Evolutionary conservation across 2,797 vertebrate genomes (phyloP).

Genomic region (Cheracebus regulus): DNA sequence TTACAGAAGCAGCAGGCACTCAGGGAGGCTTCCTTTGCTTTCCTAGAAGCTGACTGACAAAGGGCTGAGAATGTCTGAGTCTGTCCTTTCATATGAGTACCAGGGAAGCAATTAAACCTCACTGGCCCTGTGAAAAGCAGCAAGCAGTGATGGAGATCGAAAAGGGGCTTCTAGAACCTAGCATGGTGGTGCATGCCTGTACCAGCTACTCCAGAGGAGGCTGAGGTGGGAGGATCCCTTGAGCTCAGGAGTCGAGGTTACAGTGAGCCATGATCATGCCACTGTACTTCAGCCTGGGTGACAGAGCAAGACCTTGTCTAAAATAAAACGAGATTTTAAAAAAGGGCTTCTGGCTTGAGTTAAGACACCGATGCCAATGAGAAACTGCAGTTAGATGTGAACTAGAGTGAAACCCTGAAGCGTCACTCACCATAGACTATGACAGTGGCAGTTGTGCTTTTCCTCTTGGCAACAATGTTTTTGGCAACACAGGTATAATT

Average conservation of each 20-base stretch:
- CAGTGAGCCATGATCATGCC: background rate
- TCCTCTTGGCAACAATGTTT: conserved; percentile 97
- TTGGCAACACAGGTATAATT: conserved; percentile 99
- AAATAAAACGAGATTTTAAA: background rate
- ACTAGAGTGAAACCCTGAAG: background rate
- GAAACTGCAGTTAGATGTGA: background rate
- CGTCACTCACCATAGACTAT: conserved; percentile 94
- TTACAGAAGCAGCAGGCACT: background rate
- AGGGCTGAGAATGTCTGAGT: background rate
- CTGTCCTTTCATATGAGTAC: background rate
- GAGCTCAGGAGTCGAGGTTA: background rate
- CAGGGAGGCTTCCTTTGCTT: background rate
- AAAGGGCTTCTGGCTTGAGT: background rate
- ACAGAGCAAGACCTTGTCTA: background rate
- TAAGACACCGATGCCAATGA: background rate
- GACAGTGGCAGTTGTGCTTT: conserved; percentile 96
- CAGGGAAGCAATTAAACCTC: background rate
- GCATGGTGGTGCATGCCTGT: background rate
- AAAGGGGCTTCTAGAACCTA: background rate
- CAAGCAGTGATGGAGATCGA: background rate
- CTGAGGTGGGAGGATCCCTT: background rate
- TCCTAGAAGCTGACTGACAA: background rate
- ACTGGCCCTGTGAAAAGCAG: background rate
- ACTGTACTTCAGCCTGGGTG: background rate
- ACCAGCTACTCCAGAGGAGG: background rate